Conservation (phyloP, 2,797 vertebrate genomes). For the Thamnophis elegans region DNA sequence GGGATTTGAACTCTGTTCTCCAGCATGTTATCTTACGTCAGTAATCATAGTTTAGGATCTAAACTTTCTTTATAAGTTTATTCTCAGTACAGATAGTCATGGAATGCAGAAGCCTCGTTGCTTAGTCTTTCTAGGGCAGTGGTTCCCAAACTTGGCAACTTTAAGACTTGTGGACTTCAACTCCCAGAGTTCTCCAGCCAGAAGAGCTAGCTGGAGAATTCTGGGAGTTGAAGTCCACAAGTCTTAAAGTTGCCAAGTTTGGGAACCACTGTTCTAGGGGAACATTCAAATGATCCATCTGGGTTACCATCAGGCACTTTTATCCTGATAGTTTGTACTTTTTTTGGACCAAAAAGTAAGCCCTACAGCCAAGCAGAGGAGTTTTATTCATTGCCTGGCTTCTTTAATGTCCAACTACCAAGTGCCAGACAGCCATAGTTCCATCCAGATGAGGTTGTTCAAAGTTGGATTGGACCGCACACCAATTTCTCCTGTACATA, state of each 20-base stretch:
- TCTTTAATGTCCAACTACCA: slow-evolving; percentile 1
- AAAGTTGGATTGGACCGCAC: slow-evolving; percentile 3
- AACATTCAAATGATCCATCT: not conserved
- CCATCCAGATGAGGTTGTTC: slow-evolving; percentile 52
- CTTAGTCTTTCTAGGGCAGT: not conserved
- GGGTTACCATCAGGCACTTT: slow-evolving; percentile 39
- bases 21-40: not conserved
- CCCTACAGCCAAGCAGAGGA: slow-evolving; percentile 12
- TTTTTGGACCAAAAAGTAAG: slow-evolving; percentile 24
- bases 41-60: not conserved
- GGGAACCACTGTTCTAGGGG: too few relatives aligned
- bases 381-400: slow-evolving; percentile 36
- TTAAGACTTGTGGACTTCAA: too few relatives aligned
- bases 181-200: too few relatives aligned
- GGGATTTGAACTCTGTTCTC: not conserved
- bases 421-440: slow-evolving; percentile 43
- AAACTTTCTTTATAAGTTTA: not conserved
- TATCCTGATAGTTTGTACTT: slow-evolving; percentile 26
- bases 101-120: not conserved
- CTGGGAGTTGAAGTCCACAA: too few relatives aligned
- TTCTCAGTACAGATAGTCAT: not conserved
- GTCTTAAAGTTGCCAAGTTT: too few relatives aligned
- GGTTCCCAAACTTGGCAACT: too few relatives aligned
- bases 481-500: not conserved
- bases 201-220: too few relatives aligned